Conservation (phyloP, 2,888 invertebrate genomes). For the Epinotia brunnichana region DNA sequence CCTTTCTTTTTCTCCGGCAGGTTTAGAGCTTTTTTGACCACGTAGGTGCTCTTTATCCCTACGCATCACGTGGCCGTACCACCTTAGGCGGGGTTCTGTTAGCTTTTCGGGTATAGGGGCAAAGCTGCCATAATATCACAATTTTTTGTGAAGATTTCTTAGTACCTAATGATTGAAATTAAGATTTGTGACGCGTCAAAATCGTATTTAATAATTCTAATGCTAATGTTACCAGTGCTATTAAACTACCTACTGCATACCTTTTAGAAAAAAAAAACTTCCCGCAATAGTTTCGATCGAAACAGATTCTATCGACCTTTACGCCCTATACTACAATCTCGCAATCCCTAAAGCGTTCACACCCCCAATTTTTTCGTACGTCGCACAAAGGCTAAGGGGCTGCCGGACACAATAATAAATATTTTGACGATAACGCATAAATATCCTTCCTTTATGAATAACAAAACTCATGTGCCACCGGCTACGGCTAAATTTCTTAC, state of each 20-base stretch:
- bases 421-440: conserved; percentile 84
- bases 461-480: conserved; percentile 75
- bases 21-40: no score
- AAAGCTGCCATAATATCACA: background rate
- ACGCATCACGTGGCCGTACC: no score
- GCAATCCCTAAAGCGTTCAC: conserved; percentile 67
- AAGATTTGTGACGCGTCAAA: background rate
- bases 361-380: conserved; percentile 76
- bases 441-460: conserved; percentile 82
- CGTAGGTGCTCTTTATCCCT: no score
- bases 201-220: no score
- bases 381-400: conserved; percentile 79
- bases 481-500: conserved; percentile 71
- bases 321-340: background rate
- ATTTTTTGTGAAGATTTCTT: background rate
- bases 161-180: no score
- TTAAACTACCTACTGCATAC: no score
- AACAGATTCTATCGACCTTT: conserved; percentile 6
- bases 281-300: background rate
- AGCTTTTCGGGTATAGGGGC: no score
- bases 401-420: conserved; percentile 81
- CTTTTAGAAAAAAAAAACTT: no score
- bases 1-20: no score
- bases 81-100: no score
- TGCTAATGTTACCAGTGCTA: no score